Conservation (phyloP, 1,140 invertebrate species). For the Macrostomum lignano region DNA sequence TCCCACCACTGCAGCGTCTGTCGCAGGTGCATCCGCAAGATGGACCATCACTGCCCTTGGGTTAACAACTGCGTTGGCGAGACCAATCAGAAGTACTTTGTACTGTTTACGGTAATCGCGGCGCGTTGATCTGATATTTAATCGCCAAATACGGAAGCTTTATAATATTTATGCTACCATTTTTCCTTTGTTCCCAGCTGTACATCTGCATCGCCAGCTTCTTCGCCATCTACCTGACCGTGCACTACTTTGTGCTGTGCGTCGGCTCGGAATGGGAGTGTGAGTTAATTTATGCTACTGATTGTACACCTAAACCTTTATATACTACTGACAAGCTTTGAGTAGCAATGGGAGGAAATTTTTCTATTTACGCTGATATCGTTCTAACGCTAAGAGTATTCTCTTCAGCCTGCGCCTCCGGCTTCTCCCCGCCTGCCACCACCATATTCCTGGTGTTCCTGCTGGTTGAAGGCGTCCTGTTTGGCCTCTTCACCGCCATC, state of each 20-base stretch:
- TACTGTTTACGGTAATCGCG: constrained; percentile 67
- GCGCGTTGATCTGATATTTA: neutral
- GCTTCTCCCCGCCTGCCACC: constrained; percentile 69
- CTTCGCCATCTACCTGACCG: constrained; percentile 61
- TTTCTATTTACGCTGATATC: neutral
- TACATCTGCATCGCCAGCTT: constrained; percentile 83
- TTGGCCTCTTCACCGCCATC: constrained; percentile 87
- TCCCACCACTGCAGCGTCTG: constrained; percentile 71
- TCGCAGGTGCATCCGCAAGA: constrained; percentile 60
- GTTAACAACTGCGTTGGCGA: constrained; percentile 97
- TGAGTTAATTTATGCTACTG: constrained; percentile 19
- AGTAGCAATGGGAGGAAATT: no score
- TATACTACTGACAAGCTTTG: no score
- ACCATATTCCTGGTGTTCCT: constrained; percentile 77
- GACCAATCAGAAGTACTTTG: constrained; percentile 97
- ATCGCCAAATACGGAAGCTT: neutral
- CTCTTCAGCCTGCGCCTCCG: constrained; percentile 25
- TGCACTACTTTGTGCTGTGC: constrained; percentile 75
- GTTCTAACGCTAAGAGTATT: neutral
- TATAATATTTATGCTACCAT: constrained; percentile 8
- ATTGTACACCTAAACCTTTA: no score
- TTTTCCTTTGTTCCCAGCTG: constrained; percentile 40
- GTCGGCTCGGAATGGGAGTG: constrained; percentile 65
- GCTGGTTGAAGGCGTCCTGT: constrained; percentile 76
- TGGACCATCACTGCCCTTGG: constrained; percentile 97